Evolutionary conservation across 2,888 invertebrate species (phyloP), one percentile per base, ranked within the genome.

Genomic region (Chymomyza procnemis): DNA sequence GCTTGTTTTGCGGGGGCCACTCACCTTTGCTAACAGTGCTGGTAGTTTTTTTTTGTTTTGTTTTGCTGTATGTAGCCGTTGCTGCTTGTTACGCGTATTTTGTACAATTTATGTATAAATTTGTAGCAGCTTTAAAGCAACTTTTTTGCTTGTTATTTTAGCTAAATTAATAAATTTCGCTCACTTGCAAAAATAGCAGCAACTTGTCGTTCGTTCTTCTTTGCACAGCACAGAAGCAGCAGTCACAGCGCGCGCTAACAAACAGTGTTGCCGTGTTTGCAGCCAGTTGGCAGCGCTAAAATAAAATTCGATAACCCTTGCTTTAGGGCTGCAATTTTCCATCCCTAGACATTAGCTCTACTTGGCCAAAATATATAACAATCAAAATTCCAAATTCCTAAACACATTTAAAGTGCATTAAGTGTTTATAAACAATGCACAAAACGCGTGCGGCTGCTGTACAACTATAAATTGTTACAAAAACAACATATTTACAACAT

Each of bases 1-100:
- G 61, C 64, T 67, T 69, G 56, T 67, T 64, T n/a, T 71, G 61
- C 59, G 60, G 57, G 56, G 34, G 34, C 34, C 34, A 41, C 34
- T 41, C 34, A 41, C 34, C 34, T 41, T 41, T 41, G 12, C 34
- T 41, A 41, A 3, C 54, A 26, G 26, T 50, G 50, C 18, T 50
- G 19, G 18, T 50, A 50, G 16, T 16, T 8, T 8, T 16, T 50
- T 18, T 2, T 18, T 19, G 19, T 14, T 48, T 41, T 61, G 50
- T 16, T 16, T n/a, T 0, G 14, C 56, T 66, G 64, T 41, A n/a
- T n/a, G n/a, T n/a, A n/a, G n/a, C n/a, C n/a, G 22, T 34, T 62
- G 21, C 47, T 57, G 16, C 34, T 52, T 50, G 26, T 8, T 26
- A 8, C 26, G 26, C 26, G 26, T 26, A 26, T 58, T 68, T 57